Evolutionary conservation across 2,888 invertebrate genomes (phyloP), one percentile per base, ranked within the genome.

Genomic region (Ethmia dodecea): DNA sequence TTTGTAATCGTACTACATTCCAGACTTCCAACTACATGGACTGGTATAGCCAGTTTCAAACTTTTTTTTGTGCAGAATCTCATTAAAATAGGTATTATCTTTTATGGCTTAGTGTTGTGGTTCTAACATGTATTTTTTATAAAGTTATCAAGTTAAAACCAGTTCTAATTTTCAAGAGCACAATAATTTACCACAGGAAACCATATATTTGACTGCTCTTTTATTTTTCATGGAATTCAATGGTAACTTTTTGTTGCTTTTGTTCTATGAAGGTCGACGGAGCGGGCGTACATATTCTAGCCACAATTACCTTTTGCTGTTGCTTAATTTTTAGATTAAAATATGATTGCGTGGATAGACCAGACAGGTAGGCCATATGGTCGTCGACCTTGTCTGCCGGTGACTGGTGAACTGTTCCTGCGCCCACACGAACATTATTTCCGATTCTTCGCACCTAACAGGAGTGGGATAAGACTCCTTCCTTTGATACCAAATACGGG

Each of bases 321-420:
- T 60, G 53, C 52, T 51, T 53, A 59, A 62, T 60, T 65, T 60
- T 50, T 44, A 51, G 51, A 8, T 28, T 12, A 20, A 33, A 18
- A 3, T 18, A 13, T 4, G 5, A 32, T 32, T 35, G 30, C 31
- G 27, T 24, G 24, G 13, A 13, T 12, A 24, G 15, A 33, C 28
- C 41, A 42, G 46, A 53, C 62, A 62, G 64, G 64, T 65, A 66
- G 56, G 64, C 75, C 77, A 77, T 75, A 76, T 77, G 77, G 77
- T 68, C 72, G 73, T 47, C 66, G 76, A 67, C 77, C 77, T 77
- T 76, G 76, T 42, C 35, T 48, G 51, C 42, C 45, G 55, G 72
- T 57, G 67, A 73, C 60, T 60, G 66, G 66, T 52, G 41, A 67
- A 64, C 61, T 62, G 66, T 68, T 61, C 57, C 48, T 49, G 56